Evolutionary conservation across 2,888 invertebrate species (phyloP).

Genomic region (Teleogryllus oceanicus): DNA sequence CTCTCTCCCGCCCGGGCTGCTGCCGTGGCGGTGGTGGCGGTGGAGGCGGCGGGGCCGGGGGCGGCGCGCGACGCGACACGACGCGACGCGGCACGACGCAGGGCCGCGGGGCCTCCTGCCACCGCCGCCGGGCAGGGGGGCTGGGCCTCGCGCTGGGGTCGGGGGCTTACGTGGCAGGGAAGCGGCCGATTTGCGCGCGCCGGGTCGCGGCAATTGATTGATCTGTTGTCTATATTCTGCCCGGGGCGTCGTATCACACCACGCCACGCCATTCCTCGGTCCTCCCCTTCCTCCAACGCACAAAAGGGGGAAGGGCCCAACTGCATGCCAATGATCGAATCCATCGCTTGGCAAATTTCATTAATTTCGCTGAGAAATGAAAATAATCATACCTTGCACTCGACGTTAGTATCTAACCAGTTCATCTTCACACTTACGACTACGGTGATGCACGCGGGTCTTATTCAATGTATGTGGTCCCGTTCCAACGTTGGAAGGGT

Average conservation of each 20-base stretch:
- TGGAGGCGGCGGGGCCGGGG: conserved; percentile 31
- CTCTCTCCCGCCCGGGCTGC: conserved; percentile 36
- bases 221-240: conserved; percentile 26
- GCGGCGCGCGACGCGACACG: conserved; percentile 19
- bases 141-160: conserved; percentile 32
- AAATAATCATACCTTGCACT: too few relatives aligned
- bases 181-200: conserved; percentile 26
- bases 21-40: conserved; percentile 37
- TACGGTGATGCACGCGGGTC: too few relatives aligned
- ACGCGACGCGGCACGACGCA: not conserved
- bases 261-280: conserved; percentile 34
- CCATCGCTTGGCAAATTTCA: too few relatives aligned
- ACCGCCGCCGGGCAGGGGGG: conserved; percentile 38
- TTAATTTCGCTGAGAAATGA: too few relatives aligned
- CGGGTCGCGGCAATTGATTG: conserved; percentile 22
- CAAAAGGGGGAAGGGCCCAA: too few relatives aligned
- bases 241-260: conserved; percentile 38
- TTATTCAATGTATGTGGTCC: too few relatives aligned
- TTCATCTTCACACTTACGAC: too few relatives aligned
- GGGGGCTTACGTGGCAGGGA: conserved; percentile 1
- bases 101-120: conserved; percentile 29
- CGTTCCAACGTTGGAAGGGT: too few relatives aligned
- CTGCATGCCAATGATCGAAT: too few relatives aligned
- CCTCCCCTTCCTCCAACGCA: not conserved
- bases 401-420: too few relatives aligned